Evolutionary conservation across 2,888 invertebrate genomes (phyloP), one percentile per base, ranked within the genome.

Genomic region (Drosophila tanythrix): DNA sequence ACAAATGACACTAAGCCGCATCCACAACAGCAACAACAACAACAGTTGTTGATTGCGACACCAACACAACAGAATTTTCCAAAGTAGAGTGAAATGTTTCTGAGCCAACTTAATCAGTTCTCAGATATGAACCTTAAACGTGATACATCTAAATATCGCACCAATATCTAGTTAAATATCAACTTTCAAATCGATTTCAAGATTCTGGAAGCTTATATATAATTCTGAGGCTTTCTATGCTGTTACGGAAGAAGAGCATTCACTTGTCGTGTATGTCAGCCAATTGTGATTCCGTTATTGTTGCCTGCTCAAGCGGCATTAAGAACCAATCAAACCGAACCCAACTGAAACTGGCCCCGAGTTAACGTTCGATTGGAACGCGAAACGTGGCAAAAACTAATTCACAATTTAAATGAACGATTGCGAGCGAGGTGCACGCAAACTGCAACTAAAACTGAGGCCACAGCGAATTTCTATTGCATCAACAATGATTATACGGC

Each of bases 391-490:
- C 66, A 71, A 79, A 81, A 79, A 55, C 35, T 81, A 83, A 83
- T 82, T 83, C 74, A 76, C 81, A 83, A 81, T 79, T 81, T 79
- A 76, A 79, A 70, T 68, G 74, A 72, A 58, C 53, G 76, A 48
- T 56, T 63, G 65, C 56, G 50, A 61, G 52, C 60, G 51, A 13
- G 21, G n/a, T 43, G 52, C 74, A 78, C 46, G 79, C 64, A 65
- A 51, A n/a, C 40, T 2, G 13, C 27, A 48, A 36, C 36, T 31
- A n/a, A 27, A 31, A 21, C 15, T 25, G 29, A 8, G 35, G 25
- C 25, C 74, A 74, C 29, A 65, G 53, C 85, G 53, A 84, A 84
- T 81, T 73, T 77, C 46, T 84, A 86, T 84, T 84, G 88, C 89
- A 81, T 74, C 79, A 88, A 84, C 88, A 84, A 35, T 35, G 31